These are phyloP conservation scores for Rhincodon typus DNA, from an alignment of 2,797 vertebrate species.

Conservation along the genomic window DNA sequence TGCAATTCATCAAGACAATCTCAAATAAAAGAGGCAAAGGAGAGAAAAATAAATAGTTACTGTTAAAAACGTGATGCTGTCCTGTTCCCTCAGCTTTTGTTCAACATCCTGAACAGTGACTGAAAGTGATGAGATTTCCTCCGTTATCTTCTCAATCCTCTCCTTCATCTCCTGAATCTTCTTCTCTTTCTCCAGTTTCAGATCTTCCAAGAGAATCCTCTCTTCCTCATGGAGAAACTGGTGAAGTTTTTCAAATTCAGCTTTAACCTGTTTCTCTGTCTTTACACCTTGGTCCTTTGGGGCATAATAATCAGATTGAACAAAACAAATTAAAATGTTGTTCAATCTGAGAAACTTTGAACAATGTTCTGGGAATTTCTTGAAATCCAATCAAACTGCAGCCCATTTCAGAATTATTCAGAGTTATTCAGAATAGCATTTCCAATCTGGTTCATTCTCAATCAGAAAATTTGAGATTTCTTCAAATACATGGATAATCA, in stretches of 20 bases:
- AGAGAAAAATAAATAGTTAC: neutral
- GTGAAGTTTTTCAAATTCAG: neutral
- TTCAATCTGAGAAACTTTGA: neutral
- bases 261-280: neutral
- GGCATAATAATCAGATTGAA: neutral
- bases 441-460: neutral
- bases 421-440: neutral
- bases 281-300: neutral
- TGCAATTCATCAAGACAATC: neutral
- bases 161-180: neutral
- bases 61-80: neutral
- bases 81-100: neutral
- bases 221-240: neutral
- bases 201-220: neutral
- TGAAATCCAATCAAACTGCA: too few species aligned
- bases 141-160: neutral
- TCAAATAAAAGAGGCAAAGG: neutral
- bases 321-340: neutral
- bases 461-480: neutral
- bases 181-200: neutral
- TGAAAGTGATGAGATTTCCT: neutral
- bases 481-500: neutral
- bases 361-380: too few species aligned
- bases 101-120: neutral
- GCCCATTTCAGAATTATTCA: neutral